Conservation (phyloP, 1,140 invertebrate genomes). For the Tribolium madens region DNA sequence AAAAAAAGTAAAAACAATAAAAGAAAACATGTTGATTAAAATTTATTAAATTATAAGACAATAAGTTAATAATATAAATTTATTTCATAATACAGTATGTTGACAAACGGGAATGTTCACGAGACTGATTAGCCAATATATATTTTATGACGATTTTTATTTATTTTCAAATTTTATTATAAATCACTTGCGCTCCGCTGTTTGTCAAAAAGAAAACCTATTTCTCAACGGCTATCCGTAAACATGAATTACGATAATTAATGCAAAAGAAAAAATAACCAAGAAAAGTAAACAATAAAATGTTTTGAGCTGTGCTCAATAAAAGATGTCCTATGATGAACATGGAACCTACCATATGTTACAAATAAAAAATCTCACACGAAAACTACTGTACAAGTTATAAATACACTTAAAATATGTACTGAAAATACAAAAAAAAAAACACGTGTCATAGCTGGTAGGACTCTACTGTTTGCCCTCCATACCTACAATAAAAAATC, state of each 20-base stretch:
- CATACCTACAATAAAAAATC: constrained; percentile 19
- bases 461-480: constrained; percentile 20
- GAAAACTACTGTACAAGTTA: constrained; percentile 58
- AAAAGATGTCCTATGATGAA: constrained; percentile 57
- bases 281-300: constrained; percentile 56
- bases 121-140: constrained; percentile 48
- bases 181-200: constrained; percentile 51
- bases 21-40: constrained; percentile 48
- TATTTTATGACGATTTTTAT: constrained; percentile 28
- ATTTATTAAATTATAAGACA: constrained; percentile 59
- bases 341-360: constrained; percentile 63
- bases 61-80: constrained; percentile 64
- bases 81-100: constrained; percentile 64
- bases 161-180: constrained; percentile 7
- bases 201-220: constrained; percentile 55
- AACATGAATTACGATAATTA: constrained; percentile 32
- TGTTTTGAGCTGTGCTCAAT: constrained; percentile 55
- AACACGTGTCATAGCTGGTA: neutral
- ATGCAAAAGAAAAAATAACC: constrained; percentile 39
- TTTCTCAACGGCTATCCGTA: constrained; percentile 36
- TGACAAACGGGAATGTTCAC: constrained; percentile 64
- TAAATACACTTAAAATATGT: constrained; percentile 48
- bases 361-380: constrained; percentile 55
- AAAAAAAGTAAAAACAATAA: constrained; percentile 13
- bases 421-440: constrained; percentile 7